A percentile compares a stretch with the other conserved stretches of the same genome.
Conservation (phyloP, 2,888 invertebrate species). For the Harpalus rufipes region DNA sequence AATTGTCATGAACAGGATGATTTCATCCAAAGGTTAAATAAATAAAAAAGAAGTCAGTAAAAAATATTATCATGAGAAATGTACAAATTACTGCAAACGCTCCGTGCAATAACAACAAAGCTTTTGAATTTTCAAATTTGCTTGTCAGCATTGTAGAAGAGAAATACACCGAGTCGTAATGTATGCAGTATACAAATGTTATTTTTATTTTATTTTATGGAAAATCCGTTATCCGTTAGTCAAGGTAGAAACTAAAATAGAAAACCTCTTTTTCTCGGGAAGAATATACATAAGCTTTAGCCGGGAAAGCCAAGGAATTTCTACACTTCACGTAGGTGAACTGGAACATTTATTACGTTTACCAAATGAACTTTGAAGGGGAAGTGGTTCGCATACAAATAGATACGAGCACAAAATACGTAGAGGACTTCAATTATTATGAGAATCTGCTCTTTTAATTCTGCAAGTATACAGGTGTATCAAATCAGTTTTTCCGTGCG, state of each 20-base stretch:
- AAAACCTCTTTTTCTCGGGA: slow-evolving; percentile 18
- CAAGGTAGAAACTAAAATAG: slow-evolving; percentile 47
- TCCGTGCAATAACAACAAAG: not conserved
- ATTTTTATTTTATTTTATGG: slow-evolving; percentile 27
- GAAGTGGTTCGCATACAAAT: slow-evolving; percentile 43
- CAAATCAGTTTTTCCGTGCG: no score
- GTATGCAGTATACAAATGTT: slow-evolving; percentile 34
- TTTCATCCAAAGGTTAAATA: not conserved
- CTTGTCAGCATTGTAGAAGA: not conserved
- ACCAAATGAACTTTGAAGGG: slow-evolving; percentile 45
- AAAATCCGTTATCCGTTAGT: slow-evolving; percentile 52
- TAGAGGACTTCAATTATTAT: not conserved
- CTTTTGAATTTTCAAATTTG: slow-evolving; percentile 20
- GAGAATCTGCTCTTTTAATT: not conserved
- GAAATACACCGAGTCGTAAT: slow-evolving; percentile 25
- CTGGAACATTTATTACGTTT: slow-evolving; percentile 46
- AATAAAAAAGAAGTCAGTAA: no score
- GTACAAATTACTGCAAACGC: no score
- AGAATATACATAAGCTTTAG: slow-evolving; percentile 26
- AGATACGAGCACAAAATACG: not conserved
- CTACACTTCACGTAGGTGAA: slow-evolving; percentile 48
- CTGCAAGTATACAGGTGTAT: no score
- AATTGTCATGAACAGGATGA: not conserved
- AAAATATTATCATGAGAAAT: no score
- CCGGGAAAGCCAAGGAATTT: slow-evolving; percentile 17